Evolutionary conservation across 2,888 invertebrate species (phyloP).

Genomic region (Mimachlamys varia): DNA sequence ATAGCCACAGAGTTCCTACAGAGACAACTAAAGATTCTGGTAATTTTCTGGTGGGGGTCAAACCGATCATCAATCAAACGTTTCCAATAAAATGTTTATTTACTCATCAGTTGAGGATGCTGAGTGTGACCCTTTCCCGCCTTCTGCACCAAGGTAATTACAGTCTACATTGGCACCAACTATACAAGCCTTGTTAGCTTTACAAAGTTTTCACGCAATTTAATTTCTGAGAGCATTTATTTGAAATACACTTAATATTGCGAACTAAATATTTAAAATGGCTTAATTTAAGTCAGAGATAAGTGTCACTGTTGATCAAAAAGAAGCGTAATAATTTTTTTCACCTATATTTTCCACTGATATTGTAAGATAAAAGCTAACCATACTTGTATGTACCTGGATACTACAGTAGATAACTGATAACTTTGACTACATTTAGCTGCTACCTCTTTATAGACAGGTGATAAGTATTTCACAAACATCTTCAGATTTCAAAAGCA

Average conservation of each 20-base stretch:
- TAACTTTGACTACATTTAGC: slow-evolving; percentile 16
- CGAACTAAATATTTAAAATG: no score
- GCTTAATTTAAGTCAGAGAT: no score
- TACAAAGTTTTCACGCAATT: no score
- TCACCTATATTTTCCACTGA: neutral
- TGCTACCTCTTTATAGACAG: slow-evolving; percentile 6
- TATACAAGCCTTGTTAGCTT: neutral
- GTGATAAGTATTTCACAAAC: slow-evolving; percentile 12
- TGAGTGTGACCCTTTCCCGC: neutral
- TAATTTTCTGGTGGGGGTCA: neutral
- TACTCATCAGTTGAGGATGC: neutral
- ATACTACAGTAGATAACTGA: neutral
- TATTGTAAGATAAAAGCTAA: neutral
- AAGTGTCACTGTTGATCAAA: no score
- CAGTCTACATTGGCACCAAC: neutral
- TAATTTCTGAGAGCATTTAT: no score
- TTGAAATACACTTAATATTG: no score
- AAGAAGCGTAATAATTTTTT: no score
- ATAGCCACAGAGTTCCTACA: neutral
- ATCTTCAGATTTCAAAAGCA: neutral
- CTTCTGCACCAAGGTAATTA: neutral
- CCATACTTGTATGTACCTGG: neutral
- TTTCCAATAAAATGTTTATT: neutral
- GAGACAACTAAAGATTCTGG: neutral
- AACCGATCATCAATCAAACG: neutral